Evolutionary conservation across 2,888 invertebrate genomes (phyloP).

Genomic region (Rhagonycha fulva): DNA sequence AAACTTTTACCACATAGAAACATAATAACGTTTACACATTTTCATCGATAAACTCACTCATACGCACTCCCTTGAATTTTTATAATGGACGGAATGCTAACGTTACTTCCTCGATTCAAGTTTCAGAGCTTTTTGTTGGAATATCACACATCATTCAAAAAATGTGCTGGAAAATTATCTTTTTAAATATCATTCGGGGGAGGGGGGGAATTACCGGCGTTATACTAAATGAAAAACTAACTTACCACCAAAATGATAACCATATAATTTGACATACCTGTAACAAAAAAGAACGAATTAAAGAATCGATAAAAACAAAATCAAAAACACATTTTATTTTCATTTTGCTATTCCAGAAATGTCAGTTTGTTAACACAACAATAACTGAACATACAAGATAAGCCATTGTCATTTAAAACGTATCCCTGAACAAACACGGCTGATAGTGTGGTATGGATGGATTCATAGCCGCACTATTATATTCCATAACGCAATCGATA

Average conservation of each 20-base stretch:
- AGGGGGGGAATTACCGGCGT: no score
- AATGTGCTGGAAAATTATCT: neutral
- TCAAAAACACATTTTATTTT: conserved; percentile 9
- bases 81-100: neutral
- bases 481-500: conserved; percentile 15
- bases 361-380: conserved; percentile 28
- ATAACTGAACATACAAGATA: conserved; percentile 33
- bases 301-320: neutral
- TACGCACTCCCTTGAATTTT: neutral
- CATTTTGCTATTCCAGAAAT: conserved; percentile 9
- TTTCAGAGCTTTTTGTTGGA: neutral
- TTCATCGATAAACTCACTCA: neutral
- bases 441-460: conserved; percentile 14
- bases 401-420: conserved; percentile 32
- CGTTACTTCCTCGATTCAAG: neutral
- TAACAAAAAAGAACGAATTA: neutral
- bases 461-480: conserved; percentile 11
- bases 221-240: no score
- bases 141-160: neutral
- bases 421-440: conserved; percentile 26
- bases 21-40: neutral
- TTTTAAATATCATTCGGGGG: neutral
- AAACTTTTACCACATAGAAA: neutral
- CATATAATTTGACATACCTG: neutral
- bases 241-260: neutral